phyloP scores from a whole-genome alignment of 1,140 invertebrate genomes.

The Drosophila prosaltans region DNA sequence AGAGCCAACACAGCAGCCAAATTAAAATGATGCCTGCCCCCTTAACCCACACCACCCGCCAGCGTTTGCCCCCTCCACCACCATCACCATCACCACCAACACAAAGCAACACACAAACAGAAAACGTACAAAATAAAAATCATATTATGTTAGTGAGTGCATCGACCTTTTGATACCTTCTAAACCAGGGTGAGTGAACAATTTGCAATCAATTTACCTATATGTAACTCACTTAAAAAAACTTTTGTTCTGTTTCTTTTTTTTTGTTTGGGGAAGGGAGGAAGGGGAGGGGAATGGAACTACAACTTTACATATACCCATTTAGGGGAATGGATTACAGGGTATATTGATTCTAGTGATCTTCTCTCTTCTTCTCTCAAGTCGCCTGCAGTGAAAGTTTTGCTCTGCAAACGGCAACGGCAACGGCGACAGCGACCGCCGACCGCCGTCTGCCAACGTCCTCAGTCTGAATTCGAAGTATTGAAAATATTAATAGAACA shows the following conservation, averaged over 20 bases:
- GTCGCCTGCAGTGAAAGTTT: constrained; percentile 69
- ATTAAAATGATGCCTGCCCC: constrained; percentile 71
- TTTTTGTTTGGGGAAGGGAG: too few relatives aligned
- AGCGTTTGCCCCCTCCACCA: neutral
- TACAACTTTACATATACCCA: neutral
- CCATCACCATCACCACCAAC: constrained; percentile 24
- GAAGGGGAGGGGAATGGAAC: too few relatives aligned
- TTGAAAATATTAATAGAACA: constrained; percentile 82
- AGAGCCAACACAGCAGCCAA: constrained; percentile 48
- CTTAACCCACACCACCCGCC: constrained; percentile 14
- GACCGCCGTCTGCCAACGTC: constrained; percentile 41
- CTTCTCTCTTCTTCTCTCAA: constrained; percentile 27
- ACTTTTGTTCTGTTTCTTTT: too few relatives aligned
- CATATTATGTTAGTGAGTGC: neutral
- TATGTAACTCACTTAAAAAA: too few relatives aligned
- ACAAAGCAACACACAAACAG: neutral
- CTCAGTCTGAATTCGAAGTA: constrained; percentile 78
- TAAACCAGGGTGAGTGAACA: too few relatives aligned
- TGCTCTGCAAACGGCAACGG: constrained; percentile 28
- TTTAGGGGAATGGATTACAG: neutral
- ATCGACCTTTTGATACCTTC: neutral
- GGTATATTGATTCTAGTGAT: constrained; percentile 66
- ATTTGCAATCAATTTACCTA: too few relatives aligned
- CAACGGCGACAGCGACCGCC: constrained; percentile 16
- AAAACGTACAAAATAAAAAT: neutral